phyloP scores from a whole-genome alignment of 2,888 invertebrate species.

The Calliscelio sp. region DNA sequence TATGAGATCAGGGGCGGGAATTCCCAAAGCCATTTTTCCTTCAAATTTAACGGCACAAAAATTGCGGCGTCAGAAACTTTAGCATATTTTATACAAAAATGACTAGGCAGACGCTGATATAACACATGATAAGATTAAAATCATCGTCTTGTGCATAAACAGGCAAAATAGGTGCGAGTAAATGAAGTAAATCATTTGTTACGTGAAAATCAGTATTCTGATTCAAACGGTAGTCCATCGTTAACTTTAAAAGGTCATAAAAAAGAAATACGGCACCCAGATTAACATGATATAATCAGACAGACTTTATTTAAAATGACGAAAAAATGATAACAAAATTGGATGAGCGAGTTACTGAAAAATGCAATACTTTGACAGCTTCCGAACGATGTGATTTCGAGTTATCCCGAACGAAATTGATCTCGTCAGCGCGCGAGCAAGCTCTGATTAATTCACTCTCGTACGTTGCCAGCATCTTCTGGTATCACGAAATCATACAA shows the following conservation, averaged over 20 bases:
- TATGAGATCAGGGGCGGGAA: slow-evolving; percentile 63
- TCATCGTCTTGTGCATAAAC: slow-evolving; percentile 35
- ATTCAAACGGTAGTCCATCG: slow-evolving; percentile 44
- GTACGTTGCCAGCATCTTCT: slow-evolving; percentile 2
- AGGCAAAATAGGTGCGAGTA: slow-evolving; percentile 42
- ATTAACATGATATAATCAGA: not conserved
- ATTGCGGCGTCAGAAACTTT: slow-evolving; percentile 65
- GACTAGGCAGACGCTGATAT: slow-evolving; percentile 66
- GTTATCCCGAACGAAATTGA: slow-evolving; percentile 30
- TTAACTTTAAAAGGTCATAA: slow-evolving; percentile 39
- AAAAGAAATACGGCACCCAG: slow-evolving; percentile 15
- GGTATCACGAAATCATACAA: slow-evolving; percentile 16
- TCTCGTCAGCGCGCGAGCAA: not conserved
- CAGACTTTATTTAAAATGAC: no score
- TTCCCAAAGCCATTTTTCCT: slow-evolving; percentile 68
- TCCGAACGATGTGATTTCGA: slow-evolving; percentile 19
- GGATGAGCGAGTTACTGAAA: not conserved
- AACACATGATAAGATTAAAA: slow-evolving; percentile 66
- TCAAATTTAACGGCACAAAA: slow-evolving; percentile 56
- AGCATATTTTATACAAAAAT: slow-evolving; percentile 61
- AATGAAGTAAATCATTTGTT: slow-evolving; percentile 20
- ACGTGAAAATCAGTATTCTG: not conserved
- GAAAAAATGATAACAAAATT: slow-evolving; percentile 39
- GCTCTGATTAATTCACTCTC: slow-evolving; percentile 30
- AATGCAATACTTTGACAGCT: not conserved